Evolutionary conservation across 1,140 invertebrate genomes (phyloP).

Genomic region (Drosophila takahashii): DNA sequence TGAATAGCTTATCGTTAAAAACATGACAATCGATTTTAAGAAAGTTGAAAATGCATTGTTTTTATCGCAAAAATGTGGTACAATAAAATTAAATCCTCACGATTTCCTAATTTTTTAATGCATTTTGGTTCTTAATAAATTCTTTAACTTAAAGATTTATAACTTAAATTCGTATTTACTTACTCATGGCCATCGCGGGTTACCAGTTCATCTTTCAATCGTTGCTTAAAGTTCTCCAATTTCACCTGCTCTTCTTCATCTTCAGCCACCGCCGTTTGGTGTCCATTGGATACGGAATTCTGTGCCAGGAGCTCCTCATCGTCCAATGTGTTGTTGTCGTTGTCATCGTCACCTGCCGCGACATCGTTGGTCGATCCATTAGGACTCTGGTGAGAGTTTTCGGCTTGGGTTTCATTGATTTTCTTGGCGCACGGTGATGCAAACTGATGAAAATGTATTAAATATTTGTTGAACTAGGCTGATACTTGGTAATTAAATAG

Average conservation of each 20-base stretch:
- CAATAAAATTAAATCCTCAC: no score
- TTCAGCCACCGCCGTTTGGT: constrained; percentile 42
- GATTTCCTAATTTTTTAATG: no score
- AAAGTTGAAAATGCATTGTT: no score
- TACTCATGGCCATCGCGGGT: constrained; percentile 92
- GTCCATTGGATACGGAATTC: constrained; percentile 47
- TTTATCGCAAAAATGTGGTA: no score
- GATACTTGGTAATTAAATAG: no score
- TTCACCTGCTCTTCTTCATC: constrained; percentile 85
- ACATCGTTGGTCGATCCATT: constrained; percentile 52
- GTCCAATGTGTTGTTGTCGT: constrained; percentile 59
- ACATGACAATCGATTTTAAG: no score
- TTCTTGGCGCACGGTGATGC: constrained; percentile 74
- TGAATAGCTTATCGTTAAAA: not conserved
- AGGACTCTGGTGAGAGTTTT: constrained; percentile 49
- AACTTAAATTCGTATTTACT: constrained; percentile 45
- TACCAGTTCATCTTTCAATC: constrained; percentile 92
- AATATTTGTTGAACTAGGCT: not conserved
- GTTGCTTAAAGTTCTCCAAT: constrained; percentile 90
- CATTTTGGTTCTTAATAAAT: no score
- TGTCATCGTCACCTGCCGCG: constrained; percentile 44
- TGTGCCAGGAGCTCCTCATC: constrained; percentile 74
- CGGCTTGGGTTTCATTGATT: constrained; percentile 64
- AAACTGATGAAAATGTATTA: constrained; percentile 41
- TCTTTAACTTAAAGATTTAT: no score